phyloP scores from a whole-genome alignment of 1,140 invertebrate species.

The Tribolium castaneum region DNA sequence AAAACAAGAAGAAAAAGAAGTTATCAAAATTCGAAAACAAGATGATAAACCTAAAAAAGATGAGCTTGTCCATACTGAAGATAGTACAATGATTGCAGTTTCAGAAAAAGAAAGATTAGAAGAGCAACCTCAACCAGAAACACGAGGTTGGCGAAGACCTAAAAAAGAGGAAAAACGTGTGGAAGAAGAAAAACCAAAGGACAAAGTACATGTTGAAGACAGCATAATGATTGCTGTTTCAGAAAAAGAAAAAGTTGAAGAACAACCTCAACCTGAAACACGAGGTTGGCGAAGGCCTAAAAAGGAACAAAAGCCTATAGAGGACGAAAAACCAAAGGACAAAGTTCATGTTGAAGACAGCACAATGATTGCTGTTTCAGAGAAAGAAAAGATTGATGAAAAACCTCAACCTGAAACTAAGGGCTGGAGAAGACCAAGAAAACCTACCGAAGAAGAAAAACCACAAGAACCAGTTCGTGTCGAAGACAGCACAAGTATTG shows the following conservation, averaged over 20 bases:
- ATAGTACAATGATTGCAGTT: not conserved
- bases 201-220: not conserved
- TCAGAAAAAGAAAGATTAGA: slow-evolving; percentile 34
- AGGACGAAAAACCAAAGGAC: slow-evolving; percentile 13
- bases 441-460: slow-evolving; percentile 30
- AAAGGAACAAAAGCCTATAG: not conserved
- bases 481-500: not conserved
- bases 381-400: slow-evolving; percentile 44
- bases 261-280: slow-evolving; percentile 30
- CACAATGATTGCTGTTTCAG: slow-evolving; percentile 16
- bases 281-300: slow-evolving; percentile 40
- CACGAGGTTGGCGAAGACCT: slow-evolving; percentile 38
- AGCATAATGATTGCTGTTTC: not conserved
- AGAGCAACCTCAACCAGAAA: slow-evolving; percentile 27
- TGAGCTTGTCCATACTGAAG: slow-evolving; percentile 15
- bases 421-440: slow-evolving; percentile 36
- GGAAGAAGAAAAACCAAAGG: slow-evolving; percentile 22
- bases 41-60: slow-evolving; percentile 49
- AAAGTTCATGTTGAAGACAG: not conserved
- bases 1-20: slow-evolving; percentile 53
- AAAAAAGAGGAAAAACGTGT: slow-evolving; percentile 28
- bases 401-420: slow-evolving; percentile 29
- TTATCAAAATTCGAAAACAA: slow-evolving; percentile 35
- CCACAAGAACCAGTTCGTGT: not conserved
- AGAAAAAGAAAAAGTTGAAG: slow-evolving; percentile 31